A percentile compares a stretch with the other conserved stretches of the same genome.
Evolutionary conservation across 2,797 vertebrate species (phyloP).

Genomic region (Notoglanidium macrostoma): DNA sequence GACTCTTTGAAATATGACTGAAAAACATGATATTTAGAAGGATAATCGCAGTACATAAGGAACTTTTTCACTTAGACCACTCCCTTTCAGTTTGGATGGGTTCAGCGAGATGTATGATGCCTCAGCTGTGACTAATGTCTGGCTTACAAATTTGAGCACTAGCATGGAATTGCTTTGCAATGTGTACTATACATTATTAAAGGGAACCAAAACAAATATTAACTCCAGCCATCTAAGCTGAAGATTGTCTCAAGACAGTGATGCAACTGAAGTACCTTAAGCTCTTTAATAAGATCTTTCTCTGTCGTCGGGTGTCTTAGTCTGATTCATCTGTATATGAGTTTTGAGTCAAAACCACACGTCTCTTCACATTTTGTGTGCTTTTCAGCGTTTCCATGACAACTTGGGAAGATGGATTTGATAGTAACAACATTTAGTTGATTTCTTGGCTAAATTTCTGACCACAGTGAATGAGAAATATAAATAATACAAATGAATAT

Average conservation of each 20-base stretch:
- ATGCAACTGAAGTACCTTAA: not conserved
- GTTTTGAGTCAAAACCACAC: not conserved
- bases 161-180: not conserved
- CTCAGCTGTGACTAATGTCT: slow-evolving; percentile 31
- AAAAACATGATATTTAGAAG: not conserved
- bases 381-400: slow-evolving; percentile 6
- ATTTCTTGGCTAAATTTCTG: not conserved
- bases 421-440: not conserved
- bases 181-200: not conserved
- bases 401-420: not conserved
- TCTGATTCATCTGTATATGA: not conserved
- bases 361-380: not conserved
- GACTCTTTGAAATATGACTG: not conserved
- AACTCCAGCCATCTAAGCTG: not conserved
- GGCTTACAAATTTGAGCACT: not conserved
- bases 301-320: not conserved
- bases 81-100: slow-evolving; percentile 25
- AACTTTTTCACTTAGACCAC: slow-evolving; percentile 30
- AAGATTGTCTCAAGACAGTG: not conserved
- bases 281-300: not conserved
- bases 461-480: not conserved
- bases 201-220: not conserved
- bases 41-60: not conserved
- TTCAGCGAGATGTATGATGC: slow-evolving; percentile 40
- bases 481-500: not conserved